Conservation (phyloP, 1,140 invertebrate species). For the Epicauta chinensis region DNA sequence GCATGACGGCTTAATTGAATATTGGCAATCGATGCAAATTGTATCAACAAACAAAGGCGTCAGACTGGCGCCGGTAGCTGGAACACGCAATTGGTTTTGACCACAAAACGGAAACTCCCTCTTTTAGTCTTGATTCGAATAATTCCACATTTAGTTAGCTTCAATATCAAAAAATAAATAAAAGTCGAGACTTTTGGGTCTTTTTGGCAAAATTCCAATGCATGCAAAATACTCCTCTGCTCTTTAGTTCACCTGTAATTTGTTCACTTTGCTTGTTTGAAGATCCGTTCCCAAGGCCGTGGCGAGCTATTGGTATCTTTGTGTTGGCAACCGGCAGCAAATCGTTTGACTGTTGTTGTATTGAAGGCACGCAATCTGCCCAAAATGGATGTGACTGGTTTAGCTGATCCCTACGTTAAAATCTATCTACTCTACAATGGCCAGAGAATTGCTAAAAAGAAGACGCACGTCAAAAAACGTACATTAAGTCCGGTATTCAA, state of each 20-base stretch:
- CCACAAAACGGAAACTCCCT: too few species aligned
- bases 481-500: slow-evolving; percentile 98
- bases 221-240: too few species aligned
- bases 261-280: slow-evolving; percentile 9
- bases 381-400: slow-evolving; percentile 91
- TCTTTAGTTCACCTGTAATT: not conserved
- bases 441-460: slow-evolving; percentile 97
- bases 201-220: not conserved
- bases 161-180: too few species aligned
- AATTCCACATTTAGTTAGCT: too few species aligned
- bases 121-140: too few species aligned
- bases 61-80: too few species aligned
- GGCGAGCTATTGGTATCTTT: slow-evolving; percentile 88
- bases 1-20: too few species aligned
- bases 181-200: too few species aligned
- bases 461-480: slow-evolving; percentile 97
- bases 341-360: slow-evolving; percentile 82
- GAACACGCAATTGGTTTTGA: too few species aligned
- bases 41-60: too few species aligned
- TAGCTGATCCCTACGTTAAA: slow-evolving; percentile 94
- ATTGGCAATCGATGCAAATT: too few species aligned
- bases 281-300: slow-evolving; percentile 82
- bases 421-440: slow-evolving; percentile 90
- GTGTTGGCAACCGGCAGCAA: slow-evolving; percentile 90
- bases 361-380: slow-evolving; percentile 90